These are phyloP conservation scores for Glossophaga mutica DNA, from an alignment of 2,797 vertebrate genomes.

Conservation along the genomic window DNA sequence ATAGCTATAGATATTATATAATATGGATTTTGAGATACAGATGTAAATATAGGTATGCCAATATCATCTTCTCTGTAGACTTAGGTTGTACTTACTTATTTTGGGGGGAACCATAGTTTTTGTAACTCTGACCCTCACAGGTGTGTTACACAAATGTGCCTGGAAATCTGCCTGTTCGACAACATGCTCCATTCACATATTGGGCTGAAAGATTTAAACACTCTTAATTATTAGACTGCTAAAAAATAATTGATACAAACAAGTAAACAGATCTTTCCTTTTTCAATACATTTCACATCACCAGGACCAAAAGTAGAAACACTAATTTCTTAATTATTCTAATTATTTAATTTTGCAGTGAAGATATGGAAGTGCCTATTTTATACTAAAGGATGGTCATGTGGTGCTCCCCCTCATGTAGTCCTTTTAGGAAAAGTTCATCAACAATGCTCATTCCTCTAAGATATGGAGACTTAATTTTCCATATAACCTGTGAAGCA, in stretches of 20 bases:
- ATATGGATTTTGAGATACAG: background rate
- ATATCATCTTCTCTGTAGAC: background rate
- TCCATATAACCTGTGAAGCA: background rate
- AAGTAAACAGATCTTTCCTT: background rate
- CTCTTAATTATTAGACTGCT: background rate
- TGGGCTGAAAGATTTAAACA: background rate
- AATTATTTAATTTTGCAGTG: background rate
- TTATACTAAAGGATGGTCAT: background rate
- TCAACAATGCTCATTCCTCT: background rate
- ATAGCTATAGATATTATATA: background rate
- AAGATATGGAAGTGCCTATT: background rate
- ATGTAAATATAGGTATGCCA: background rate
- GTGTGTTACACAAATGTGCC: background rate
- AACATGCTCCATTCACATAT: background rate
- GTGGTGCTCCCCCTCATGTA: background rate
- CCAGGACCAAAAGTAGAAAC: background rate
- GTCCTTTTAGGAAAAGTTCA: background rate
- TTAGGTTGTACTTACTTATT: background rate
- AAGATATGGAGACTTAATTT: background rate
- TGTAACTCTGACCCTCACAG: background rate
- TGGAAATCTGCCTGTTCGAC: background rate
- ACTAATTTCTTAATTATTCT: background rate
- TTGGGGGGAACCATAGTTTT: background rate
- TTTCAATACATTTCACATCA: background rate
- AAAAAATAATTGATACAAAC: background rate